These are phyloP conservation scores for Lepidocyrtinus sp. DNA, from an alignment of 2,888 invertebrate species.

Conservation along the genomic window DNA sequence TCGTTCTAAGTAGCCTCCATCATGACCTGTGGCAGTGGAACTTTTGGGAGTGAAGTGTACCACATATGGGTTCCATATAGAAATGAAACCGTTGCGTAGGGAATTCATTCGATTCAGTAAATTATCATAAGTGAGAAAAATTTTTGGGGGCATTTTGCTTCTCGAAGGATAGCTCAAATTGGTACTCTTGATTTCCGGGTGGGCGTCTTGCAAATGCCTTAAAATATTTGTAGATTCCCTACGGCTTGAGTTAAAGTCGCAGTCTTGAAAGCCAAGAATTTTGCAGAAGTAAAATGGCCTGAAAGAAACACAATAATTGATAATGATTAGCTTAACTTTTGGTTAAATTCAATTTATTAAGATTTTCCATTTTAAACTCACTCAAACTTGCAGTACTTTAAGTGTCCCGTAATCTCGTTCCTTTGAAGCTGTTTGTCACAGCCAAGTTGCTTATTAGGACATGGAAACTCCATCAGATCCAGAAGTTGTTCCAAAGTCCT, in stretches of 20 bases:
- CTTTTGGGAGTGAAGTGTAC: background rate
- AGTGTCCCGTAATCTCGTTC: background rate
- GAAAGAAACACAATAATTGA: background rate
- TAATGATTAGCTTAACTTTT: background rate
- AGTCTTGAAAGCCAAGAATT: slow-evolving; percentile 28
- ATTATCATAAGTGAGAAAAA: slow-evolving; percentile 5
- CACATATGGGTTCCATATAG: slow-evolving; percentile 31
- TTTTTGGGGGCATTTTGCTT: background rate
- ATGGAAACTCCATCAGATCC: slow-evolving; percentile 18
- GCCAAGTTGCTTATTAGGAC: slow-evolving; percentile 22
- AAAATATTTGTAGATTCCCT: slow-evolving; percentile 3
- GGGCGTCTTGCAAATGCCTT: background rate
- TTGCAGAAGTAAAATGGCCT: slow-evolving; percentile 39
- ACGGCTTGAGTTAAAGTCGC: background rate
- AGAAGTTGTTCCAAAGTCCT: slow-evolving; percentile 29
- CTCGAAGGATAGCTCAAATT: background rate
- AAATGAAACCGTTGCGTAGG: background rate
- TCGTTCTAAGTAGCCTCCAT: background rate
- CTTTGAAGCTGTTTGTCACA: slow-evolving; percentile 12
- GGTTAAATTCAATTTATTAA: background rate
- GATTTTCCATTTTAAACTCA: background rate
- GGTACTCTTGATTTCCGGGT: slow-evolving; percentile 1
- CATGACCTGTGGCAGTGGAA: too few species aligned
- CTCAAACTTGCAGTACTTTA: slow-evolving; percentile 34
- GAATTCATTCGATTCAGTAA: background rate